Conservation (phyloP, 2,797 vertebrate genomes). For the Sphaeramia orbicularis region DNA sequence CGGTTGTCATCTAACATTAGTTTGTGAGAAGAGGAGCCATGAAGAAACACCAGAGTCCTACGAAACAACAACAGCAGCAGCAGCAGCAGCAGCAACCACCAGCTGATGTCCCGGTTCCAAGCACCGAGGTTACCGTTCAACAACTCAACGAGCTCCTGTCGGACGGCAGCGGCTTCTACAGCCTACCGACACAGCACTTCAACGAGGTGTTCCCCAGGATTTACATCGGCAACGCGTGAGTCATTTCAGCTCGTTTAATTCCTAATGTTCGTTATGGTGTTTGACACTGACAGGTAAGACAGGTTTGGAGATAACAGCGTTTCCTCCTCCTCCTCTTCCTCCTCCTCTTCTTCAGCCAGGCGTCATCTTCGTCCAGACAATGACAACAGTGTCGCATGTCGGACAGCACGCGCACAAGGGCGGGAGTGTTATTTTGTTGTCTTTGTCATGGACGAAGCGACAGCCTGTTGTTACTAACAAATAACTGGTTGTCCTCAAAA, state of each 20-base stretch:
- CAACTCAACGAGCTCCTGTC: slow-evolving; percentile 94
- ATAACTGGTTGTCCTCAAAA: slow-evolving; percentile 24
- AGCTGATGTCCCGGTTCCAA: slow-evolving; percentile 71
- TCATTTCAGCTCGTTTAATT: slow-evolving; percentile 45
- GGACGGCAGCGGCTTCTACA: slow-evolving; percentile 93
- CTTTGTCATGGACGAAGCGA: slow-evolving; percentile 21
- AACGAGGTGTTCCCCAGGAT: slow-evolving; percentile 95
- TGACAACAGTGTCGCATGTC: slow-evolving; percentile 65
- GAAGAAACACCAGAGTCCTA: slow-evolving; percentile 87
- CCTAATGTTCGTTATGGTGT: background rate
- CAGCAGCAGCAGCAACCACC: slow-evolving; percentile 56
- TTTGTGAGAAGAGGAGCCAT: slow-evolving; percentile 65
- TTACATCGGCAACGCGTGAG: slow-evolving; percentile 98
- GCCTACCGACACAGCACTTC: slow-evolving; percentile 94
- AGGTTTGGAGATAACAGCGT: slow-evolving; percentile 4
- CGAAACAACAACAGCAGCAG: slow-evolving; percentile 69
- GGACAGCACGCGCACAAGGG: slow-evolving; percentile 22
- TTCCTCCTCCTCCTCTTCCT: slow-evolving; percentile 1
- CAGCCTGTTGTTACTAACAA: slow-evolving; percentile 71
- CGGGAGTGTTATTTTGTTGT: slow-evolving; percentile 38
- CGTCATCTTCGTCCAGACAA: slow-evolving; percentile 15
- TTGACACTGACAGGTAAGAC: slow-evolving; percentile 49
- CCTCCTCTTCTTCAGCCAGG: background rate
- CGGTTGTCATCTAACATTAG: slow-evolving; percentile 52
- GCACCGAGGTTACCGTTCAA: slow-evolving; percentile 88